Conservation (phyloP, 2,797 vertebrate genomes). For the Falco cherrug region DNA sequence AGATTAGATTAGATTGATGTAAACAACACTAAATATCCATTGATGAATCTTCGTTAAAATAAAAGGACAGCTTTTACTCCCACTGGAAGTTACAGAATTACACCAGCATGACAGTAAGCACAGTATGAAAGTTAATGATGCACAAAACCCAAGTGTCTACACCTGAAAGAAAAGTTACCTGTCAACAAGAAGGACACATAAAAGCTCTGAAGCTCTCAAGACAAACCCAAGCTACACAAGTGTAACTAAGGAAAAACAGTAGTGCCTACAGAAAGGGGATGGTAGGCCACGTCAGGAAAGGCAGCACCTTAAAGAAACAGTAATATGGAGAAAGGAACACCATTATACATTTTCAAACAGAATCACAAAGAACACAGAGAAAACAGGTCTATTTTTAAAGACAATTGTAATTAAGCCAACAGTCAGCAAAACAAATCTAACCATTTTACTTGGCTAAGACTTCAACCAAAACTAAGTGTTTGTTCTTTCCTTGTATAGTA, state of each 20-base stretch:
- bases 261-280: not conserved
- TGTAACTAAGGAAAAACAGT: not conserved
- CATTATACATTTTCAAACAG: not conserved
- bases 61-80: not conserved
- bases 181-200: not conserved
- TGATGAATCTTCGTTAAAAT: not conserved
- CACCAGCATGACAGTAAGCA: not conserved
- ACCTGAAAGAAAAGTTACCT: not conserved
- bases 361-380: not conserved
- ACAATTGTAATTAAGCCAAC: not conserved
- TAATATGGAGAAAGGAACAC: not conserved
- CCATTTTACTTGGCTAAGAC: not conserved
- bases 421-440: not conserved
- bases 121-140: not conserved
- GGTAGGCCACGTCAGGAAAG: not conserved
- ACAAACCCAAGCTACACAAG: not conserved
- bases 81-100: not conserved
- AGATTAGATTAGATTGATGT: not conserved
- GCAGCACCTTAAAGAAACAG: not conserved
- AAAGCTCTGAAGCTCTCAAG: not conserved
- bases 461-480: not conserved
- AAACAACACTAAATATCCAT: not conserved
- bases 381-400: not conserved
- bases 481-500: not conserved
- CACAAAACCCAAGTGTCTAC: not conserved